Evolutionary conservation across 1,140 invertebrate genomes (phyloP).

Genomic region (Drosophila lacertosa): DNA sequence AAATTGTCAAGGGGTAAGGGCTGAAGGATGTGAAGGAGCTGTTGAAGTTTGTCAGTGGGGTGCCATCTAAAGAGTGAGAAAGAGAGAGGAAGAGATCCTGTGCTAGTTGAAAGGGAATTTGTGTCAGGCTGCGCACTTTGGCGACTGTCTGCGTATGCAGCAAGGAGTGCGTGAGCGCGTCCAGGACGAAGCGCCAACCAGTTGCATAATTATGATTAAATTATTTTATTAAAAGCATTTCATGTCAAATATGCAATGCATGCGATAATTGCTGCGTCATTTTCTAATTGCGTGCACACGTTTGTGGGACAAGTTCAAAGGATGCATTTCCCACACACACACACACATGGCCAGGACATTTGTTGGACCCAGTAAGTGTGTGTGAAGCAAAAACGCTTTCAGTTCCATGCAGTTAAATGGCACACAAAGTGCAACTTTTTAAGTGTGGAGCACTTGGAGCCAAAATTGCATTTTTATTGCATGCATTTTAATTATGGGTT

Average conservation of each 20-base stretch:
- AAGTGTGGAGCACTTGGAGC: neutral
- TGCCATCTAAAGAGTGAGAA: too few species aligned
- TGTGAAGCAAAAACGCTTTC: too few species aligned
- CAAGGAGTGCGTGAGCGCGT: conserved; percentile 31
- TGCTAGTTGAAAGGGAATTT: conserved; percentile 55
- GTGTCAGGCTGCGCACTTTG: conserved; percentile 34
- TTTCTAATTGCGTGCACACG: conserved; percentile 41
- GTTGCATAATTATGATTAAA: conserved; percentile 41
- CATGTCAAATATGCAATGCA: conserved; percentile 33
- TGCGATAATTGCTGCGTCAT: conserved; percentile 35
- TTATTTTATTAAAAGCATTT: conserved; percentile 48
- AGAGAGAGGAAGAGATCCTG: too few species aligned
- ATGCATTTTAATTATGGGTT: too few species aligned
- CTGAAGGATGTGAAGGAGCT: neutral
- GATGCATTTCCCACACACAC: too few species aligned
- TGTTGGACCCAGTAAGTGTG: too few species aligned
- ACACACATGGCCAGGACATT: too few species aligned
- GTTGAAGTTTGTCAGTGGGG: neutral
- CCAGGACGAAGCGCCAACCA: neutral
- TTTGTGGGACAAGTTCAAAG: conserved; percentile 55
- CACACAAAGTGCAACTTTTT: neutral
- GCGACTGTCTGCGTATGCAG: conserved; percentile 47
- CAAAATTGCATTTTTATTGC: too few species aligned
- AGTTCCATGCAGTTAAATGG: neutral
- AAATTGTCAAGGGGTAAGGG: conserved; percentile 28